Evolutionary conservation across 2,113 vertebrate species (phyloP), one percentile per base, ranked within the genome.

Genomic region (Vulpes vulpes): DNA sequence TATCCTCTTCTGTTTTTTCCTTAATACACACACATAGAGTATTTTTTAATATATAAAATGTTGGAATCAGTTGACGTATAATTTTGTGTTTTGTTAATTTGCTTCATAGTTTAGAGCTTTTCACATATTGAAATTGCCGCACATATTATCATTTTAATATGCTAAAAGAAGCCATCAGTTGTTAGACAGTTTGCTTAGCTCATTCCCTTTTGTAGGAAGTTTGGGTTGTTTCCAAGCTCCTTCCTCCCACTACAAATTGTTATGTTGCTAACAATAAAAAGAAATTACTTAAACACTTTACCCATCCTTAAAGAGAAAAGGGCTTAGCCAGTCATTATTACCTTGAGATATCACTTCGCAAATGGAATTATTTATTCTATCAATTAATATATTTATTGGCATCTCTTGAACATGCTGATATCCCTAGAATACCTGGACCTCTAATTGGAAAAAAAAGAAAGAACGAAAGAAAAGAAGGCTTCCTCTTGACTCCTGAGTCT

Each of bases 81-180:
- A 94, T 95, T 97, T 94, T 84, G 23, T 51, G 19, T 73, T 95
- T 74, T 94, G 78, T 76, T 96, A 81, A 97, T 73, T 91, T 51
- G 71, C 20, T 85, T 67, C n/a, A 17, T 57, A 60, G 49, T 76
- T 97, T 89, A 95, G 55, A 96, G 93, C 25, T 93, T 82, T 85
- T 51, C 55, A 27, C 78, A 71, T 81, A 94, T 85, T 96, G 78
- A 73, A 97, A 97, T 51, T 65, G 60, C 62, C 67, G 6, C 43
- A n/a, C 38, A 16, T 74, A 59, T 93, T 74, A 43, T 30, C 76
- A 53, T 73, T 95, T 97, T 92, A 91, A 76, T 91, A 12, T 27
- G 49, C 83, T 86, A 83, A 51, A 35, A 74, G 65, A 55, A 92
- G 49, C 64, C 38, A 59, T 76, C 27, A 84, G 64, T 78, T 59